These are phyloP conservation scores for Cyrtorhinus lividipennis DNA, from an alignment of 1,140 invertebrate genomes.

Conservation along the genomic window DNA sequence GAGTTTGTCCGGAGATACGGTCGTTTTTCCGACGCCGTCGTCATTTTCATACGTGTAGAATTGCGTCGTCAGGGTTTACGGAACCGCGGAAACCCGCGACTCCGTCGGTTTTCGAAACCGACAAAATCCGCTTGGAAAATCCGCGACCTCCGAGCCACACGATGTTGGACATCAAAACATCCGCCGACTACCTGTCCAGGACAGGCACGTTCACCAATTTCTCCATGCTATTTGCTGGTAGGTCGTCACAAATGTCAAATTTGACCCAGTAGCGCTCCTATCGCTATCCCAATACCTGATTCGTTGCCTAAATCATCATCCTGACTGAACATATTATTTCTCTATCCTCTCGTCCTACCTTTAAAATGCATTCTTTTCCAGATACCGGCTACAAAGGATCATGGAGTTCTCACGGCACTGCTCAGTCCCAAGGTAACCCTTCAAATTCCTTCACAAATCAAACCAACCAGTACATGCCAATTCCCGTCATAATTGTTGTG, in stretches of 20 bases:
- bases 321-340: slow-evolving; percentile 4
- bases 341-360: not conserved
- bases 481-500: no score
- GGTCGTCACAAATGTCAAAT: no score
- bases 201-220: slow-evolving; percentile 43
- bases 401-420: slow-evolving; percentile 44
- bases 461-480: no score
- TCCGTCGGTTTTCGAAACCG: not conserved
- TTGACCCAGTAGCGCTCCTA: no score
- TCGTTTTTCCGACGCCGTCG: not conserved
- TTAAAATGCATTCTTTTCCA: slow-evolving; percentile 29
- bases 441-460: no score
- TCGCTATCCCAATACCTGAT: not conserved
- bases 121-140: no score
- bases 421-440: slow-evolving; percentile 37
- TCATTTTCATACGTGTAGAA: not conserved
- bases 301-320: not conserved
- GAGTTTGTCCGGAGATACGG: not conserved
- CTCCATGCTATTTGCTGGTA: slow-evolving; percentile 49
- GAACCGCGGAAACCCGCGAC: not conserved
- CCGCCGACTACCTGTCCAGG: slow-evolving; percentile 41
- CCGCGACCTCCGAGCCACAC: slow-evolving; percentile 18
- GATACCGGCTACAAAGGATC: slow-evolving; percentile 50
- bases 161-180: slow-evolving; percentile 48
- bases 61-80: not conserved